Evolutionary conservation across 2,888 invertebrate species (phyloP), one percentile per base, ranked within the genome.

Genomic region (Labia minor): DNA sequence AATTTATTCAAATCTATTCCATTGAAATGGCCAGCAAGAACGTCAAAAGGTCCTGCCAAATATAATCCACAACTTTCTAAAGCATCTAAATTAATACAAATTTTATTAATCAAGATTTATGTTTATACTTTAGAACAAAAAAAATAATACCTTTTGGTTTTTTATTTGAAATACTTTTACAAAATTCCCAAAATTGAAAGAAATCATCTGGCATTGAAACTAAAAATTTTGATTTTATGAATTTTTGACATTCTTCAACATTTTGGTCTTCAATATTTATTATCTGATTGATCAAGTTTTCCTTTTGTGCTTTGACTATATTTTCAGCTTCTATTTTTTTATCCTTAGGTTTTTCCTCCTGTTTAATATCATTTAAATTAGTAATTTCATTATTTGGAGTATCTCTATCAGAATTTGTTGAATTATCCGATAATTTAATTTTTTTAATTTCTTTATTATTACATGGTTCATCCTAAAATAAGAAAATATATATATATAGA

Each of bases 171-270:
- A 86, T 73, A 8, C 76, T 75, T 73, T 82, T 80, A 69, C 91
- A 86, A 73, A 90, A 89, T 63, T 90, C 84, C 84, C 88, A 93
- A 76, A 95, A 90, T 67, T 85, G 80, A 73, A 86, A 94, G 76
- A 95, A 95, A 77, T 95, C 95, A n/a, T 82, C 76, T 0, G 95
- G 95, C 92, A 95, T 93, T 69, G 89, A 84, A 0, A 91, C 84
- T 21, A 92, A 77, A 77, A 94, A 95, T 71, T 90, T 84, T 66
- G 86, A 81, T 72, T 86, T 85, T 64, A 92, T 85, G 71, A 81
- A 85, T 68, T 77, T 75, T 49, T 49, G 14, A 49, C 49, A 49
- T 49, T 49, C 2, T 64, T 33, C 16, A 21, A n/a, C 11, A 64
- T 26, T 20, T 21, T 2, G 1, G 16, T 64, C 64, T 3, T 21